Evolutionary conservation across 2,113 vertebrate species (phyloP), one percentile per base, ranked within the genome.

Genomic region (Odontesthes bonariensis): DNA sequence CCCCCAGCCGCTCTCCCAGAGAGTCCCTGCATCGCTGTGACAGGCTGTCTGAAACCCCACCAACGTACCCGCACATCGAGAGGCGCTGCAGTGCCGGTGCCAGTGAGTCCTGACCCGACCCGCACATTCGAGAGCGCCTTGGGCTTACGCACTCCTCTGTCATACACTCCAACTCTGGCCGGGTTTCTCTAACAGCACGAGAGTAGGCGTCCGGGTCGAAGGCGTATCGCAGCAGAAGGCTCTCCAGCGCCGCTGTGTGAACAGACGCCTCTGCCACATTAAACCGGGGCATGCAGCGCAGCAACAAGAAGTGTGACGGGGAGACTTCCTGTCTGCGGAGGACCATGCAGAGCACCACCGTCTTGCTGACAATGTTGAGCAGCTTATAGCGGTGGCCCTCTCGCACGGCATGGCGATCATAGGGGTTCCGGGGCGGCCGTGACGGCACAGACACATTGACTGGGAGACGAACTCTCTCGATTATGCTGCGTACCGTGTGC

Each of bases 331-430:
- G 96, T 1, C 92, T 91, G 33, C 97, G 97, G 1, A 99, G 94
- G 38, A 97, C 95, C 92, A 98, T 95, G 88, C 97, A 97, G 20
- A 99, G 91, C 77, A 99, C 98, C 87, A 99, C 98, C 0, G 97
- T 99, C 94, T 98, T 98, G 91, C 97, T 98, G 91, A 98, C 96
- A 86, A 99, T 99, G 95, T 97, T 94, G 55, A 99, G 95, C 86
- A 99, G 94, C 92, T 99, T 99, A 95, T 99, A 99, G 91, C 98
- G 95, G 88, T 99, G 97, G 17, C 97, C 98, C 90, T 99, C 97
- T 0, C 97, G 95, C 81, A 99, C 96, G 38, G 94, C 93, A 38
- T 99, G 98, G 11, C 96, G 95, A 91, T 99, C 98, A 64, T 98
- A 99, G 12, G 93, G 95, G 94, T 98, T 99, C 53, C 96, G 94